Base-by-base conservation (phyloP, 2,888 invertebrate genomes). In the Resseliella maxima region DNA sequence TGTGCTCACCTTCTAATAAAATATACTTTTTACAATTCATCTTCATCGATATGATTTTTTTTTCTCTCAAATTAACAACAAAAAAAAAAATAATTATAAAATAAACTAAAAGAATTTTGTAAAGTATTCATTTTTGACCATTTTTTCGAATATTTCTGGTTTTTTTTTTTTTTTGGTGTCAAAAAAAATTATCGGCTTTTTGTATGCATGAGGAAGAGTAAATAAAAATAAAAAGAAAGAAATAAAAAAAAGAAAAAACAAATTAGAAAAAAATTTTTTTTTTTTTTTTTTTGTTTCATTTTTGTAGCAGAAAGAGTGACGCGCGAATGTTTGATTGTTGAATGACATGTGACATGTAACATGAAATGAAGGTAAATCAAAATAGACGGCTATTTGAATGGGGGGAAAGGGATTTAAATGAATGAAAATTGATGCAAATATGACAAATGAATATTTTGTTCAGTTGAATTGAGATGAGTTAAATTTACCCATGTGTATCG, bases 401-500 rank as follows among this genome's bases (percentile, higher is more conserved):
- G n/a, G n/a, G n/a, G n/a, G n/a, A n/a, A n/a, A n/a, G n/a, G 24
- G 59, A 24, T 72, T 72, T 31, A 31, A 35, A 24, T 27, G 59
- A 8, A 59, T 31, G 27, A 0, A 59, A 31, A 72, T n/a, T 72
- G 27, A 72, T 72, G 35, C 15, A 72, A 72, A 15, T 31, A 35
- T 31, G 35, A 72, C 72, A 72, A 50, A 50, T 64, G 41, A n/a
- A 38, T 83, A 12, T 8, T 36, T n/a, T 83, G n/a, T n/a, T n/a
- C n/a, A n/a, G n/a, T n/a, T n/a, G n/a, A n/a, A n/a, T n/a, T n/a
- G 41, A 83, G 24, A 41, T 8, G n/a, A 83, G 8, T 50, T 2
- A 83, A 6, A 81, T 87, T 91, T 95, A 95, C 89, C 96, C 96
- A 89, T 94, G 95, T 87, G 94, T 94, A 89, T 96, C 96, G 89